phyloP scores from a whole-genome alignment of 2,113 vertebrate species.

The Fregata magnificens region DNA sequence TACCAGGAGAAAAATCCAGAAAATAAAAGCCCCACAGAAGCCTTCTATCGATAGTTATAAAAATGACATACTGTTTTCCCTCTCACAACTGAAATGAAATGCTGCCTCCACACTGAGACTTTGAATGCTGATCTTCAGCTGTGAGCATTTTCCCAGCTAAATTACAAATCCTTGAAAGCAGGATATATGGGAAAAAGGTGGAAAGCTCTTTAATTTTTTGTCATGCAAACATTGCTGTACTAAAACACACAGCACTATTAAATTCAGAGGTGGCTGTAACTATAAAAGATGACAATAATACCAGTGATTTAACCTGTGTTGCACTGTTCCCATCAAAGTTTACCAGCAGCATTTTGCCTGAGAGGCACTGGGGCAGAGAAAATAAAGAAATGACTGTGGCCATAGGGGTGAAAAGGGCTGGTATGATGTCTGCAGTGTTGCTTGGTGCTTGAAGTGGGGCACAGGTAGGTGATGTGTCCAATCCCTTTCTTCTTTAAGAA shows the following conservation, averaged over 20 bases:
- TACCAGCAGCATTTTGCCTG: neutral
- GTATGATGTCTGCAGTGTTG: neutral
- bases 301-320: neutral
- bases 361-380: neutral
- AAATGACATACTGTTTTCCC: constrained; percentile 22
- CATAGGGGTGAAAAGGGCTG: neutral
- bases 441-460: neutral
- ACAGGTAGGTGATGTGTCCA: neutral
- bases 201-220: constrained; percentile 10
- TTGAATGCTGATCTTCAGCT: constrained; percentile 33
- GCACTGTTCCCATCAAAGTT: neutral
- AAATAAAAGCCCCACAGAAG: neutral
- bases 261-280: neutral
- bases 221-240: neutral
- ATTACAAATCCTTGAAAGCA: constrained; percentile 1
- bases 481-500: neutral
- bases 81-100: constrained; percentile 37
- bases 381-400: neutral
- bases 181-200: neutral
- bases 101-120: constrained; percentile 15
- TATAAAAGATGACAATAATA: neutral
- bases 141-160: neutral
- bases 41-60: constrained; percentile 15
- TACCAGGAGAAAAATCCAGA: neutral
- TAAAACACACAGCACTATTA: neutral